Base-by-base conservation (phyloP, 2,888 invertebrate species). In the Notodonta ziczac region DNA sequence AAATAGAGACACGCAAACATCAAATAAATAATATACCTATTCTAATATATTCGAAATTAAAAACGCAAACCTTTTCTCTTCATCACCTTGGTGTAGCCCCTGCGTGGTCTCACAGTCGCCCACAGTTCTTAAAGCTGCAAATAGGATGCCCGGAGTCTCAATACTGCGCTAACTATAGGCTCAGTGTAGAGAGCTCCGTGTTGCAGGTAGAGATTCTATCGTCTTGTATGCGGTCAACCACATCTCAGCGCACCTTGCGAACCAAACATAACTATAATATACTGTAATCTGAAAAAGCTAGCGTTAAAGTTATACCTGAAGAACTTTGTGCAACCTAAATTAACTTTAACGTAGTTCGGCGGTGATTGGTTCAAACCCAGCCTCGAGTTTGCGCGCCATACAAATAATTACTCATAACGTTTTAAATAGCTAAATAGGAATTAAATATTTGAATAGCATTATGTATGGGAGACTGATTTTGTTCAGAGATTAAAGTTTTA, bases 221-320 rank as follows among this genome's bases (percentile, higher is more conserved):
- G n/a, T 46, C 46, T 46, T n/a, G 35, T 7, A n/a, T 46, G 46
- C 46, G 46, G 46, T 13, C 46, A n/a, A 13, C 46, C 46, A 46
- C 46, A 46, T 46, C 46, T n/a, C 46, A 46, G 13, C 46, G 46
- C 46, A 46, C 13, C 46, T n/a, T 46, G 46, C 46, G 46, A 46
- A 46, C 13, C n/a, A 46, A n/a, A n/a, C 10, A n/a, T n/a, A 46
- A 46, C 44, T 46, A 13, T 9, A 24, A 24, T 24, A 24, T 24
- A 24, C 10, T 0, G 5, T 10, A 13, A 46, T 46, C 3, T 13
- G n/a, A 46, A 6, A 46, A 13, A 13, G 46, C 5, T 6, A 46
- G 4, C 24, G 24, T n/a, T 5, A 5, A 10, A 0, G 13, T 46
- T n/a, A 46, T n/a, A 46, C 5, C 2, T 35, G 6, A 35, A 35